Evolutionary conservation across 2,888 invertebrate genomes (phyloP), one percentile per base, ranked within the genome.

Genomic region (Philereme vetulata): DNA sequence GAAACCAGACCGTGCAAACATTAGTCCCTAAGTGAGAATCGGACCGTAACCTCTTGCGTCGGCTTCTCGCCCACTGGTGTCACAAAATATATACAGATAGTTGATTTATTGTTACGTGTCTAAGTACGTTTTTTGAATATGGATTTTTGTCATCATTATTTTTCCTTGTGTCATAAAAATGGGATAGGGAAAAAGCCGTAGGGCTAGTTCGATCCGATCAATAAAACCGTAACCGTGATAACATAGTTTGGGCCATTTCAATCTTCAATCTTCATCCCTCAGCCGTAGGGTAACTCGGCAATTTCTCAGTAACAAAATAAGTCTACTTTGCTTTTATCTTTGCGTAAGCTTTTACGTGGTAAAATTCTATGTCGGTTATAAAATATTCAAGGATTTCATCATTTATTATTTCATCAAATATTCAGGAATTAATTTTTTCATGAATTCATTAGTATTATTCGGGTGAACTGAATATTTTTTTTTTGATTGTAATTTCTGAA

Each of bases 151-250:
- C 33, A 42, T 51, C 42, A 4, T 51, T 40, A 33, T 32, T 51
- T 50, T 40, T 42, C n/a, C 50, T 40, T 40, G 50, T n/a, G 40
- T 47, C 34, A 47, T 54, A 47, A 40, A 54, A 48, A 55, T 21
- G 4, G 5, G 44, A 3, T 33, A 0, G 34, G 33, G 35, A 11
- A 43, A 48, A 35, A 43, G n/a, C 43, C 21, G 55, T 40, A n/a
- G 35, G 40, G 44, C 10, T 40, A 47, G 11, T 48, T 42, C 42
- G 42, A 42, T 43, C 35, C 35, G 48, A 48, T 48, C 48, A 48
- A 54, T 54, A 47, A 11, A 10, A 47, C n/a, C 34, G 47, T 34
- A 10, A 47, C n/a, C 34, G 47, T 48, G 47, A 54, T 54, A 48
- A 47, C 42, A 34, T 55, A 11, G 42, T 48, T 54, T 42, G 35